Evolutionary conservation across 2,113 vertebrate species (phyloP).

Genomic region (Amphiprion percula): DNA sequence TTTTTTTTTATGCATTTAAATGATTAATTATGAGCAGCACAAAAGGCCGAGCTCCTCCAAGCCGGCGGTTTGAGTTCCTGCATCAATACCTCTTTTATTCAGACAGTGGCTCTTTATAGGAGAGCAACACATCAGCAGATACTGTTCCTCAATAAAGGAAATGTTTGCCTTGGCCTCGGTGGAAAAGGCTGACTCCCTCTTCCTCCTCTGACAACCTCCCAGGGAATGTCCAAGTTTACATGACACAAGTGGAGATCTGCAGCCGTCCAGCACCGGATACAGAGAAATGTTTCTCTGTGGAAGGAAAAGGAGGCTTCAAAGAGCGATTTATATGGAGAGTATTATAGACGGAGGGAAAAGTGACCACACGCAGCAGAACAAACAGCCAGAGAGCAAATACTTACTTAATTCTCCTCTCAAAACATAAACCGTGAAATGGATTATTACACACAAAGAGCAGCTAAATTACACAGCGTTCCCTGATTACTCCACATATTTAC

Average conservation of each 20-base stretch:
- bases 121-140: constrained; percentile 72
- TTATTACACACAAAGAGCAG: constrained; percentile 61
- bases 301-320: constrained; percentile 72
- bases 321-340: constrained; percentile 43
- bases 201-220: constrained; percentile 71
- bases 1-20: constrained; percentile 22
- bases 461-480: constrained; percentile 46
- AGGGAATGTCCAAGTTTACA: constrained; percentile 64
- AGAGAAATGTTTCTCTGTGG: constrained; percentile 67
- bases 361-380: constrained; percentile 71
- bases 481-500: constrained; percentile 66
- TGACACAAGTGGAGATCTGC: constrained; percentile 66
- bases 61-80: constrained; percentile 38
- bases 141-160: constrained; percentile 78
- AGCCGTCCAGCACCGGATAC: constrained; percentile 62
- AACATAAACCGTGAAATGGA: constrained; percentile 69
- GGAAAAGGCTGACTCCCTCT: constrained; percentile 65
- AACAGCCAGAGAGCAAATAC: constrained; percentile 63
- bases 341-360: constrained; percentile 56
- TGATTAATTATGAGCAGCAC: constrained; percentile 64
- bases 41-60: constrained; percentile 41
- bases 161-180: constrained; percentile 74
- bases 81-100: constrained; percentile 68
- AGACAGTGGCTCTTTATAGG: constrained; percentile 72
- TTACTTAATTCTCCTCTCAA: constrained; percentile 70